Base-by-base conservation (phyloP, 2,888 invertebrate species). In the Amblyteles armatorius region DNA sequence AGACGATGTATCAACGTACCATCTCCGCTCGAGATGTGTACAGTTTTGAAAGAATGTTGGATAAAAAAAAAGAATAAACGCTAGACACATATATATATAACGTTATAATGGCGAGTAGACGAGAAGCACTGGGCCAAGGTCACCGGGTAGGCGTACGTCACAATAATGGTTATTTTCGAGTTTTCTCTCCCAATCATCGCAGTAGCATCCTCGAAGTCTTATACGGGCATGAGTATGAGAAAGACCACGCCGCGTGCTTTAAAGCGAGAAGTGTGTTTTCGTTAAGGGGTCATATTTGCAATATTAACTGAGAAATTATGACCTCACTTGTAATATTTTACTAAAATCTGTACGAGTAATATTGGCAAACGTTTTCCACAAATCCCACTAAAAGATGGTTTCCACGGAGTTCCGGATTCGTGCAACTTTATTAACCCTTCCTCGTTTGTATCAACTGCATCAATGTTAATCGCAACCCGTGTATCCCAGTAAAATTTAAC, bases 101-200 rank as follows among this genome's bases (percentile, higher is more conserved):
- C 79, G 63, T 13, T 79, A 6, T 9, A 60, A 78, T 48, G 63
- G 50, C 63, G 67, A 19, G 73, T 67, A 40, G 11, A 40, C 48
- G 36, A 16, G 67, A 78, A 78, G 67, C 84, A 89, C 87, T 88
- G 82, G 88, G 88, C 88, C 90, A 90, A 90, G 88, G 90, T 89
- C 88, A 79, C 67, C 55, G 60, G 22, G 65, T 19, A 79, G 72
- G 76, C 76, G 74, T 65, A 84, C 83, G 84, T 86, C 84, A 87
- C 83, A 85, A 89, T 83, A 87, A 90, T 79, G 83, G 85, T 85
- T 88, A 90, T 90, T 90, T 90, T 90, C 85, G 89, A 89, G 86
- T 87, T 83, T 78, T 82, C 74, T 79, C 19, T 57, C 79, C 79
- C 82, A 50, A 85, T 69, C 65, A 76, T 74, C 71, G 69, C 57